phyloP scores from a whole-genome alignment of 30 jellyfish, hydroid and myxozoan species.

The Chrysaora quinquecirrha region DNA sequence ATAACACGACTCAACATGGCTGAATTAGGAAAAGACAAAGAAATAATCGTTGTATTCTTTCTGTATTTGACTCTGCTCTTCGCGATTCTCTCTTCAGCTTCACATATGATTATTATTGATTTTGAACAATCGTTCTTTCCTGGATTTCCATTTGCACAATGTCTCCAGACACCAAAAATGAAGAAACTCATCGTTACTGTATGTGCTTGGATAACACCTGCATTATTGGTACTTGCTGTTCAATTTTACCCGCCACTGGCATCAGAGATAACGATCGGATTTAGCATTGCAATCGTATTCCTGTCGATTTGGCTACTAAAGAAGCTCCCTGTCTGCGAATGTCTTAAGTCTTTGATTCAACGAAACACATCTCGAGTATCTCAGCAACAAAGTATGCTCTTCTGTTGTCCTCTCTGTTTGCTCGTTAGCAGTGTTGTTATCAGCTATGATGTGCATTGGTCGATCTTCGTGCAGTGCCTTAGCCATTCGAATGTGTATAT shows the following conservation, averaged over 20 bases:
- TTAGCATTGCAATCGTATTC: neutral
- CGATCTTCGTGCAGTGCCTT: neutral
- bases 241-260: slow-evolving; percentile 1
- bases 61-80: slow-evolving; percentile 2
- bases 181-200: neutral
- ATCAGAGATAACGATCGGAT: neutral
- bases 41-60: neutral
- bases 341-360: neutral
- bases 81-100: slow-evolving; percentile 1
- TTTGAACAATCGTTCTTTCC: neutral
- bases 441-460: neutral
- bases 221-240: neutral
- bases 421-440: neutral
- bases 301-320: neutral
- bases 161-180: neutral
- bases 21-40: neutral
- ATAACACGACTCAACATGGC: neutral
- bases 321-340: neutral
- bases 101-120: neutral
- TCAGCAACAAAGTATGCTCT: neutral
- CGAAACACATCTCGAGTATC: neutral
- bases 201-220: slow-evolving; percentile 18
- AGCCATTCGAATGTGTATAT: neutral
- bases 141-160: neutral
- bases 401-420: neutral